Evolutionary conservation across 2,113 vertebrate genomes (phyloP), one percentile per base, ranked within the genome.

Genomic region (Datnioides undecimradiatus): DNA sequence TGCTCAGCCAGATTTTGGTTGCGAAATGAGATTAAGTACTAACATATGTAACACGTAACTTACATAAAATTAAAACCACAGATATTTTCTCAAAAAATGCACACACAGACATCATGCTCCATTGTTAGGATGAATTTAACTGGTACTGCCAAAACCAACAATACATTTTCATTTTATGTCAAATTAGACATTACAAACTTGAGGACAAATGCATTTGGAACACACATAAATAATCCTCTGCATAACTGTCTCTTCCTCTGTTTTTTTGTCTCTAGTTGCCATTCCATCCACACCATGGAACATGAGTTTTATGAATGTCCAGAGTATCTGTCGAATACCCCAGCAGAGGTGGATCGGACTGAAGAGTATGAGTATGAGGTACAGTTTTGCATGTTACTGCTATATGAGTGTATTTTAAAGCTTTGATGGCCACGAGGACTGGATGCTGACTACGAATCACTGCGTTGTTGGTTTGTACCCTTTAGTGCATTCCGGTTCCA

Each of bases 281-380:
- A 97, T 66, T 98, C 98, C 85, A 96, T 99, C 90, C 97, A 97
- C 86, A 97, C 96, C 0, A 95, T 96, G 96, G 97, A 97, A 64
- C 97, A 95, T 46, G 97, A 97, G 78, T 97, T 96, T 91, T 99
- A 96, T 76, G 97, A 98, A 90, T 97, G 96, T 92, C 96, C 96
- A 25, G 97, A 98, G 85, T 98, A 97, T 83, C 94, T 97, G 67
- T 96, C 97, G 87, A 96, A 94, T 88, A 92, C 95, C 73, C 95
- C 94, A 57, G 94, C 94, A 79, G 96, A 97, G 59, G 95, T 88
- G 86, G 97, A 98, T 82, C 95, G 96, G 93, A 87, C 95, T 21
- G 97, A 97, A 33, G 97, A 98, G 74, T 97, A 97, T 65, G 97
- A 98, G 81, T 99, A 97, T 76, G 98, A 99, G 98, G 98, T 98